A percentile compares a stretch with the other conserved stretches of the same genome.
These are phyloP conservation scores for Lacerta viridis DNA, from an alignment of 2,797 vertebrate species.

Conservation along the genomic window DNA sequence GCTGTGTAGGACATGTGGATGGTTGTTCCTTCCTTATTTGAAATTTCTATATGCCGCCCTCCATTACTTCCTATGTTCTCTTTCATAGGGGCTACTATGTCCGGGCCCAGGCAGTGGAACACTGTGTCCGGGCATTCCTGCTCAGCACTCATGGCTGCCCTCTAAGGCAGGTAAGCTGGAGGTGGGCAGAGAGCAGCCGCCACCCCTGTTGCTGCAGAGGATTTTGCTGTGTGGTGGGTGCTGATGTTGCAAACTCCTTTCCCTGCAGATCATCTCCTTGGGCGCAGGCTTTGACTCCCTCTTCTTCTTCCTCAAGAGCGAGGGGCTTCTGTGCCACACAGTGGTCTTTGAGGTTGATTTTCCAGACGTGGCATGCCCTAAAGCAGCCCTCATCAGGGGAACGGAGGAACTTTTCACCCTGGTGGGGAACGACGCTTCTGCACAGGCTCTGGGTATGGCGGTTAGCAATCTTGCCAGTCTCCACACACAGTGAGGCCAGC, in stretches of 20 bases:
- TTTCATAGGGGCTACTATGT: constrained; percentile 78
- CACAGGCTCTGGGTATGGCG: not conserved
- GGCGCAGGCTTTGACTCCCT: constrained; percentile 92
- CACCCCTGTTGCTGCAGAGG: no score
- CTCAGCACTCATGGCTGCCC: constrained; percentile 63
- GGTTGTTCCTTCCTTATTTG: no score
- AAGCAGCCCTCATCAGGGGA: constrained; percentile 82
- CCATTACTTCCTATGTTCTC: not conserved
- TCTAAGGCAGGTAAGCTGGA: constrained; percentile 79
- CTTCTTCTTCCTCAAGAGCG: constrained; percentile 86
- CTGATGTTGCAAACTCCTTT: constrained; percentile 64
- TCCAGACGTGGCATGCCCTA: constrained; percentile 83
- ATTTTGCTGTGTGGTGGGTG: constrained; percentile 81
- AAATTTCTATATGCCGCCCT: accelerated
- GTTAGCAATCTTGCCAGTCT: no score
- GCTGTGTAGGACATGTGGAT: no score
- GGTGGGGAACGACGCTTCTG: constrained; percentile 38
- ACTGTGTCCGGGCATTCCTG: constrained; percentile 84
- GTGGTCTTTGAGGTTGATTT: constrained; percentile 91
- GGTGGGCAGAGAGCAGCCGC: no score
- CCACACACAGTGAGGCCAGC: not conserved
- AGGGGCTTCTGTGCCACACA: constrained; percentile 71
- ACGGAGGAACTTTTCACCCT: constrained; percentile 60
- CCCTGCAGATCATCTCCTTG: constrained; percentile 77
- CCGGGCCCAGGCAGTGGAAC: constrained; percentile 76